Evolutionary conservation across 1,140 invertebrate species (phyloP).

Genomic region (Papilio polyxenes): DNA sequence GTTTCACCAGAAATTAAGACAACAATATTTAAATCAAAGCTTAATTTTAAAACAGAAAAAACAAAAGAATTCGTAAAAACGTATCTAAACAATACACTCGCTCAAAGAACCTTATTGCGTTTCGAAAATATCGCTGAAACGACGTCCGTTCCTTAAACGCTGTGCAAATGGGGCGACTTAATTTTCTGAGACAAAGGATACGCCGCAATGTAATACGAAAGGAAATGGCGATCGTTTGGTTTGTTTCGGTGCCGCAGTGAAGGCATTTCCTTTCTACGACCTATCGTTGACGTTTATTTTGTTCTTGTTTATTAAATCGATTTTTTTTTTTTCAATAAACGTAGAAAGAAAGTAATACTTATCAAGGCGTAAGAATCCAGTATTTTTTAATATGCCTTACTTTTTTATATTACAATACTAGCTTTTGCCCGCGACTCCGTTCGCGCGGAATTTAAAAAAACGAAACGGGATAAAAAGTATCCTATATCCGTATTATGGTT

Average conservation of each 20-base stretch:
- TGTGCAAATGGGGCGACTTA: constrained; percentile 22
- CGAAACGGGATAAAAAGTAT: too few species aligned
- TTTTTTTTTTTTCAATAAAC: not conserved
- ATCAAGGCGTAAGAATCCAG: too few species aligned
- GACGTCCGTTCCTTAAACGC: constrained; percentile 8
- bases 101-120: constrained; percentile 8
- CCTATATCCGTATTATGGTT: too few species aligned
- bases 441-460: too few species aligned
- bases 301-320: not conserved
- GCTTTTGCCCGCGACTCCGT: too few species aligned
- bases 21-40: too few species aligned
- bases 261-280: not conserved
- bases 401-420: too few species aligned
- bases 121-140: constrained; percentile 14
- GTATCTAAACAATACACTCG: not conserved
- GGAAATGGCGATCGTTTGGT: constrained; percentile 11
- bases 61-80: not conserved
- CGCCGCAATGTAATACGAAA: constrained; percentile 20
- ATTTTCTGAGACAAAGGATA: constrained; percentile 19
- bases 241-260: not conserved
- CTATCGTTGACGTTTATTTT: not conserved
- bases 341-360: too few species aligned
- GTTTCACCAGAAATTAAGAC: too few species aligned
- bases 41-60: not conserved
- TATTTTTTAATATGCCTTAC: too few species aligned